Conservation (phyloP, 1,140 invertebrate species). For the Campoletis sonorensis region DNA sequence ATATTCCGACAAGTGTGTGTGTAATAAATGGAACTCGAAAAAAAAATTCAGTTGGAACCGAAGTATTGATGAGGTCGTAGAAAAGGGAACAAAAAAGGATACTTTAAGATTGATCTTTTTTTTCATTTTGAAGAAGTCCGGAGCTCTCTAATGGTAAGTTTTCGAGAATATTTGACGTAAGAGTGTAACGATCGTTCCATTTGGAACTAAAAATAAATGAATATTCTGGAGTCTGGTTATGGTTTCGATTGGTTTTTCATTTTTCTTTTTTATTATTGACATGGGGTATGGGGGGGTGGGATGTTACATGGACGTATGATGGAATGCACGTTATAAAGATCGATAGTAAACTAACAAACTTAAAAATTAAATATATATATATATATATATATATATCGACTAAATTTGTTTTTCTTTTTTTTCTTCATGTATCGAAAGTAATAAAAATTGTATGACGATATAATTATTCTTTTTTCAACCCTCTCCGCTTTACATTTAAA, state of each 20-base stretch:
- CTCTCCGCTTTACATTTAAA: conserved; percentile 28
- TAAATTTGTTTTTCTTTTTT: conserved; percentile 43
- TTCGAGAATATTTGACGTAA: neutral
- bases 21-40: neutral
- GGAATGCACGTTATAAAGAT: conserved; percentile 67
- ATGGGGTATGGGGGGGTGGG: conserved; percentile 49
- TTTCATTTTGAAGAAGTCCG: neutral
- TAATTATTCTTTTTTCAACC: neutral
- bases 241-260: conserved; percentile 51
- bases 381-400: conserved; percentile 37
- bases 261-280: conserved; percentile 65
- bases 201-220: conserved; percentile 7
- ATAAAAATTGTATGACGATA: conserved; percentile 37
- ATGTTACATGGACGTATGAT: conserved; percentile 69
- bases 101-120: conserved; percentile 5
- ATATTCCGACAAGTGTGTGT: neutral
- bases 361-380: conserved; percentile 51
- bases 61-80: conserved; percentile 6
- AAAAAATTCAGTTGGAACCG: neutral
- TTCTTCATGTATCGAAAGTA: conserved; percentile 45
- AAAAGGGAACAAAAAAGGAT: conserved; percentile 16
- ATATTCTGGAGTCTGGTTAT: conserved; percentile 14
- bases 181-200: neutral
- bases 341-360: conserved; percentile 56
- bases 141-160: too few species aligned